phyloP scores from a whole-genome alignment of 2,113 vertebrate species.

The Nothocercus nigrocapillus region DNA sequence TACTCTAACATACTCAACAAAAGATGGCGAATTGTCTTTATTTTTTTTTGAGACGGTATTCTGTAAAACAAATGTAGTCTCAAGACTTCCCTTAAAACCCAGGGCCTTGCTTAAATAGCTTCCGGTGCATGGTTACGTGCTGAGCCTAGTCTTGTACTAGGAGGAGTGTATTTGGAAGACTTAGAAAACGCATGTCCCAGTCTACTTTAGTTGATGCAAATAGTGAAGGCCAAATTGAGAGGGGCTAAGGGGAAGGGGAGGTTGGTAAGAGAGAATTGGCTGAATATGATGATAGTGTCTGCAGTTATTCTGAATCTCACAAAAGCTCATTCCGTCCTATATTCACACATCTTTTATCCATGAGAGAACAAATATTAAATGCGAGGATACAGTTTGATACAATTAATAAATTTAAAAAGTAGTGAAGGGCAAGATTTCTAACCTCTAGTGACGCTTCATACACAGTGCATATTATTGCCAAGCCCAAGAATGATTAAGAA shows the following conservation, averaged over 20 bases:
- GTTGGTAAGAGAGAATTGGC: neutral
- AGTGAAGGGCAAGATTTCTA: neutral
- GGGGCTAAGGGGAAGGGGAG: neutral
- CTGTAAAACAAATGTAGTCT: neutral
- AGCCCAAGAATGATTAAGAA: neutral
- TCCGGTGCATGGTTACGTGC: neutral
- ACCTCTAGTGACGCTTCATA: neutral
- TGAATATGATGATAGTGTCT: neutral
- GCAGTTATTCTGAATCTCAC: neutral
- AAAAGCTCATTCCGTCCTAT: neutral
- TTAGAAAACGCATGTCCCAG: neutral
- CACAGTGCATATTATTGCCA: neutral
- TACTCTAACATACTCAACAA: neutral
- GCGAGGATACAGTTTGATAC: neutral
- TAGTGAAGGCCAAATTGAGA: neutral
- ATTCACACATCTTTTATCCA: neutral
- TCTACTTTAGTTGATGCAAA: neutral
- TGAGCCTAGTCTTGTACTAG: neutral
- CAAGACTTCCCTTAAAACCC: neutral
- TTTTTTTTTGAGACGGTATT: neutral
- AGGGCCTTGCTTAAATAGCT: conserved; percentile 9
- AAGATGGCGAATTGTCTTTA: neutral
- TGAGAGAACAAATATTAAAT: conserved; percentile 1
- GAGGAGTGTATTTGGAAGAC: neutral
- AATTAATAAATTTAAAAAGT: no score